Base-by-base conservation (phyloP, 2,888 invertebrate species). In the Cosmorhoe ocellata region DNA sequence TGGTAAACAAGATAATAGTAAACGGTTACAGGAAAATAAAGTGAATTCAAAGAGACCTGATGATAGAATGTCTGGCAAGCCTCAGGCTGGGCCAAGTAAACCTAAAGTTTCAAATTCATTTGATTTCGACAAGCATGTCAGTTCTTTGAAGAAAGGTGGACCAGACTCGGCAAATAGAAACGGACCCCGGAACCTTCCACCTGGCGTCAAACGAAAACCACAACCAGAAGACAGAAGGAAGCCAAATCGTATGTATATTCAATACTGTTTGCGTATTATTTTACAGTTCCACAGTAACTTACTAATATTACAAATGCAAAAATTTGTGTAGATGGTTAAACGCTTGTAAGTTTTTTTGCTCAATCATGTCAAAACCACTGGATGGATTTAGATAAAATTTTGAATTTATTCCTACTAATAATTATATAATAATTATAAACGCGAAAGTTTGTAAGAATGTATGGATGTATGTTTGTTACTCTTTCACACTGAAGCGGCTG, bases 101-200 rank as follows among this genome's bases (percentile, higher is more conserved):
- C 68, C 75, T 2, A 73, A 68, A 47, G 49, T 76, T 1, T 52
- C 73, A 0, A 84, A 78, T 59, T 76, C 74, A 40, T 90, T 90
- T 62, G 90, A 90, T 63, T 90, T 90, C 52, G 88, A 89, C 53
- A 88, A 83, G 61, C 88, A 89, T 61, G 84, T 90, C 1, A 84
- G 74, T 61, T 76, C 84, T 2, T 64, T 90, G 44, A 79, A 74
- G 48, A 64, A 62, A 39, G 65, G 58, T n/a, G 47, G 37, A 3
- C 33, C 52, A 24, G 48, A 48, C 5, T 22, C 46, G 4, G 46
- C 46, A 27, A 65, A 59, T 4, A 65, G 58, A 36, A 74, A 81
- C 60, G 80, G 79, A 45, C 65, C 65, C 13, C 81, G 81, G 52
- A 4, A 28, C 91, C 91, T 91, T 62, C 91, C 93, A 9, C 91